These are phyloP conservation scores for Pachliopta kotzebuea DNA, from an alignment of 2,888 invertebrate species.

Conservation along the genomic window DNA sequence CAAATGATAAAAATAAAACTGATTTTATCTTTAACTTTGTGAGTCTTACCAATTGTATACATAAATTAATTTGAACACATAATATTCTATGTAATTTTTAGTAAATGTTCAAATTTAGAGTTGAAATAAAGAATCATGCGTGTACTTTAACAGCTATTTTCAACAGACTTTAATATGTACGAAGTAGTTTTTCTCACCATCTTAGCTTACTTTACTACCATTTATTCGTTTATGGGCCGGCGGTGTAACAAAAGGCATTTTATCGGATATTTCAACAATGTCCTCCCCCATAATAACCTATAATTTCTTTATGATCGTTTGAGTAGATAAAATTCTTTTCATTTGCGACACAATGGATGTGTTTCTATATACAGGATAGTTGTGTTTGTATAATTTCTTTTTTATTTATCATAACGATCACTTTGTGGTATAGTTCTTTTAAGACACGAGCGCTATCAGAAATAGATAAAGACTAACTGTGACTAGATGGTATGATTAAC, in stretches of 20 bases:
- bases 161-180: not conserved
- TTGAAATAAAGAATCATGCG: not conserved
- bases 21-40: too few species aligned
- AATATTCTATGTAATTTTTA: too few species aligned
- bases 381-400: not conserved
- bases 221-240: slow-evolving; percentile 2
- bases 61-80: too few species aligned
- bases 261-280: slow-evolving; percentile 5
- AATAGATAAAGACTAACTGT: too few species aligned
- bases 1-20: too few species aligned
- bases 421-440: too few species aligned
- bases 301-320: slow-evolving; percentile 7
- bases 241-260: slow-evolving; percentile 3
- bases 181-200: not conserved
- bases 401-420: not conserved
- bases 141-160: not conserved
- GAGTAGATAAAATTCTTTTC: slow-evolving; percentile 1
- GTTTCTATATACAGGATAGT: not conserved
- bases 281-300: slow-evolving; percentile 4
- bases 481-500: too few species aligned
- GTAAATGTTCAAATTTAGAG: not conserved
- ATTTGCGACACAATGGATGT: not conserved
- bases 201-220: not conserved
- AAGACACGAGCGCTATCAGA: too few species aligned
- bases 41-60: too few species aligned